phyloP scores from a whole-genome alignment of 2,797 vertebrate species.

The Euphonia xanthogaster region DNA sequence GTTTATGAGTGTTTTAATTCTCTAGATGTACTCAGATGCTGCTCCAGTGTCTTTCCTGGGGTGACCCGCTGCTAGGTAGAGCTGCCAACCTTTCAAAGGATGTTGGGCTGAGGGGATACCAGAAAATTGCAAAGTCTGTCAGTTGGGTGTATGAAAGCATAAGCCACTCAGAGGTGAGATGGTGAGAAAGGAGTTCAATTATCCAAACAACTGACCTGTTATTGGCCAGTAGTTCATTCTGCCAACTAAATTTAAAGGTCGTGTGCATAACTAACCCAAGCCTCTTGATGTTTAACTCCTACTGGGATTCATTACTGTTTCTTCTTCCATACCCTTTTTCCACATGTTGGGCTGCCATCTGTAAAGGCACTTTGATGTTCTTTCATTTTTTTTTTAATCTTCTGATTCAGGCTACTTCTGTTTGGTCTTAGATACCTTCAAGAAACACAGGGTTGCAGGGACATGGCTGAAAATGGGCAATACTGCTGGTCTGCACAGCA shows the following conservation, averaged over 20 bases:
- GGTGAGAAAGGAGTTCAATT: background rate
- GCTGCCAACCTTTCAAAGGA: background rate
- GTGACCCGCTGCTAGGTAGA: background rate
- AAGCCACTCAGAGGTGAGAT: background rate
- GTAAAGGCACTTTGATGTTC: background rate
- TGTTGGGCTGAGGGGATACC: background rate
- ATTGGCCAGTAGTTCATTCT: background rate
- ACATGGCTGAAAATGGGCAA: background rate
- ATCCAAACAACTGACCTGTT: background rate
- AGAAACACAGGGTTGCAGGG: background rate
- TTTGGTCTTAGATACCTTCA: background rate
- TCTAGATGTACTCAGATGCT: background rate
- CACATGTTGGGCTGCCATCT: background rate
- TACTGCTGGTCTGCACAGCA: background rate
- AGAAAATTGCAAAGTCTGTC: background rate
- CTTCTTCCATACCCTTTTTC: background rate
- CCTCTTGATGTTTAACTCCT: background rate
- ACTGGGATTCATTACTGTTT: background rate
- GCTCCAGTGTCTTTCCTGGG: background rate
- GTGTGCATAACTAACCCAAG: background rate
- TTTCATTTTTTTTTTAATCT: background rate
- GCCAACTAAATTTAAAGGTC: background rate
- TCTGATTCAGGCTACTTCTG: background rate
- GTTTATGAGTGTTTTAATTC: background rate
- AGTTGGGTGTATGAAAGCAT: background rate